Conservation (phyloP, 2,888 invertebrate genomes). For the Hypomecis atomaria region DNA sequence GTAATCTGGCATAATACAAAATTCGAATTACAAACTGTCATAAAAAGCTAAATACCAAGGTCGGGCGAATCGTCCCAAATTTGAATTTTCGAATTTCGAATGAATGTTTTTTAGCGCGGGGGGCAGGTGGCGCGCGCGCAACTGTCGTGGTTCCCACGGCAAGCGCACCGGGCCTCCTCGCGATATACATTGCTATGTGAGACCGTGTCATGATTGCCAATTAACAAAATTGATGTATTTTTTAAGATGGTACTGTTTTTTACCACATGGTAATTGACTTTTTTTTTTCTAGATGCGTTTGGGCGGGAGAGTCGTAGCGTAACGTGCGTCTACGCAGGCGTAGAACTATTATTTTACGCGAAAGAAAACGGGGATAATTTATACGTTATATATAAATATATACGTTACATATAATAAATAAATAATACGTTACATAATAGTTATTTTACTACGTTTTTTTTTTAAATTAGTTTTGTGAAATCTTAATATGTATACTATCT, state of each 20-base stretch:
- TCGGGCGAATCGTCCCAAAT: conserved; percentile 74
- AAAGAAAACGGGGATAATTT: no score
- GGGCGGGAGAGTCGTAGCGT: conserved; percentile 15
- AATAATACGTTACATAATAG: no score
- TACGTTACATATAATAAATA: no score
- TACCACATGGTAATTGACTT: conserved; percentile 20
- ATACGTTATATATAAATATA: no score
- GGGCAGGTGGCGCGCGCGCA: conserved; percentile 76
- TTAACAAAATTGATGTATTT: conserved; percentile 65
- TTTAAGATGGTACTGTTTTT: conserved; percentile 29
- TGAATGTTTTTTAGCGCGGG: conserved; percentile 71
- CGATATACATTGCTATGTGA: conserved; percentile 54
- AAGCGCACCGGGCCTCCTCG: conserved; percentile 71
- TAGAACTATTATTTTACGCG: neutral
- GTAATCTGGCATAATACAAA: conserved; percentile 38
- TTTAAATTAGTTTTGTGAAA: no score
- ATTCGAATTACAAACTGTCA: conserved; percentile 41
- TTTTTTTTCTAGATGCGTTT: neutral
- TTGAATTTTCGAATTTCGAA: conserved; percentile 76
- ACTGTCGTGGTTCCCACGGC: conserved; percentile 82
- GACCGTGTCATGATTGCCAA: conserved; percentile 78
- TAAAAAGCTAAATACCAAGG: conserved; percentile 63
- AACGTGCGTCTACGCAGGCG: conserved; percentile 1
- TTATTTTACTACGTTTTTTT: no score
- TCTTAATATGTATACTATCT: no score